Evolutionary conservation across 2,113 vertebrate genomes (phyloP).

Genomic region (Plecotus auritus): DNA sequence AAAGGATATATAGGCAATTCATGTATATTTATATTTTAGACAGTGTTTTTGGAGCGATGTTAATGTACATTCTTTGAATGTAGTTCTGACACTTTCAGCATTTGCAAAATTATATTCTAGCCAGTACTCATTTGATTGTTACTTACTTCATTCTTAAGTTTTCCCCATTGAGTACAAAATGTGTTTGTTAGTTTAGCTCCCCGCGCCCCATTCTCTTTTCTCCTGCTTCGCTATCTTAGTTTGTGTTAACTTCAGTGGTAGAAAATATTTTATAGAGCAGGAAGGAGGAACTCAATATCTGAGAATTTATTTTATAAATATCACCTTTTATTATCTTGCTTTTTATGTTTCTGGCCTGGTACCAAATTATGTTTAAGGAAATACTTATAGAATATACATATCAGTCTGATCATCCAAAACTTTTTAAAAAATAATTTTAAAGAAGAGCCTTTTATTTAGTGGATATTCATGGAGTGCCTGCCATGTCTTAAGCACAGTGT

Average conservation of each 20-base stretch:
- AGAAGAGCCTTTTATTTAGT: not conserved
- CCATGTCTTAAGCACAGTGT: not conserved
- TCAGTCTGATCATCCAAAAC: not conserved
- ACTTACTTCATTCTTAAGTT: not conserved
- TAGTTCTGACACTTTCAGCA: not conserved
- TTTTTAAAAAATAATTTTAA: not conserved
- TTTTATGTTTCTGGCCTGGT: conserved; percentile 3
- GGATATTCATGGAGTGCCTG: not conserved
- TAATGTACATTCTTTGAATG: not conserved
- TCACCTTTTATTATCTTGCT: not conserved
- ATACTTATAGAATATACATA: not conserved
- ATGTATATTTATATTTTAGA: not conserved
- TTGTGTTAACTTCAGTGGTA: not conserved
- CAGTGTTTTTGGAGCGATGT: not conserved
- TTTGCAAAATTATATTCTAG: not conserved
- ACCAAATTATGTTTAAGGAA: not conserved
- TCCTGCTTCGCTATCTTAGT: not conserved
- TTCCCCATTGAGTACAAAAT: not conserved
- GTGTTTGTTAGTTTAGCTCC: not conserved
- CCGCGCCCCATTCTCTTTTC: not conserved
- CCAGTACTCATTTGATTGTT: not conserved
- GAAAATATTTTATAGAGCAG: not conserved
- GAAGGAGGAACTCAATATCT: not conserved
- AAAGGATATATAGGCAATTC: not conserved
- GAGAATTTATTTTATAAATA: not conserved